Base-by-base conservation (phyloP, 2,113 vertebrate species). In the Malurus alboscapulatus region DNA sequence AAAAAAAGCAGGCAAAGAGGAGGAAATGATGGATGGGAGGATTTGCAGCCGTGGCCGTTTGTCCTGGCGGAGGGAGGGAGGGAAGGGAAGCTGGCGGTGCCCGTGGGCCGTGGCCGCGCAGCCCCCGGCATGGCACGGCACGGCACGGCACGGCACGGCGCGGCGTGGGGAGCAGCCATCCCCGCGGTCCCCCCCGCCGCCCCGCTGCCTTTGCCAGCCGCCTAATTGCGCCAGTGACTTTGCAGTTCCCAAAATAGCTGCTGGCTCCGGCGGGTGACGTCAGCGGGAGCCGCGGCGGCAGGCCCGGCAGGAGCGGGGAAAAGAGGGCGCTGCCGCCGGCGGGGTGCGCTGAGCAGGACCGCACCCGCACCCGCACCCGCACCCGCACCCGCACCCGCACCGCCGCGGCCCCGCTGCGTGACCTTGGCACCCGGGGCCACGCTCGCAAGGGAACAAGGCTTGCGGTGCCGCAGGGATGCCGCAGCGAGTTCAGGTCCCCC, bases 181-280 rank as follows among this genome's bases (percentile, higher is more conserved):
- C 48, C 87, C 34, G 9, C 12, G 9, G 61, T 19, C 55, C 66
- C 65, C 34, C 66, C 63, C 17, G 16, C 27, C 54, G 3, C 59
- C 45, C 71, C 42, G 19, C 55, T 74, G 62, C 78, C 86, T 83
- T 69, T 54, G 90, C 93, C 95, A 84, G 79, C 22, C 66, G 67
- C 16, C 67, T 96, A 88, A 96, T 93, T 96, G 92, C 75, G 66
- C 87, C 90, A 83, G 90, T 96, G 96, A 96, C 95, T 94, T 80
- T 90, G 93, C 93, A 90, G 85, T 83, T 96, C 96, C 95, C 85
- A 83, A 95, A 96, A 96, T 96, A 96, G 93, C 95, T 55, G 6
- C 90, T 19, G 82, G 90, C 92, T 90, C 90, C 82, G 42, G 38
- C 68, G 29, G 84, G 47, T 93, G 90, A 93, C 87, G 92, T 88